A percentile compares a stretch with the other conserved stretches of the same genome.
These are phyloP conservation scores for Siderastrea siderea DNA, from an alignment of 92 coral and sea anemone genomes.

Conservation along the genomic window DNA sequence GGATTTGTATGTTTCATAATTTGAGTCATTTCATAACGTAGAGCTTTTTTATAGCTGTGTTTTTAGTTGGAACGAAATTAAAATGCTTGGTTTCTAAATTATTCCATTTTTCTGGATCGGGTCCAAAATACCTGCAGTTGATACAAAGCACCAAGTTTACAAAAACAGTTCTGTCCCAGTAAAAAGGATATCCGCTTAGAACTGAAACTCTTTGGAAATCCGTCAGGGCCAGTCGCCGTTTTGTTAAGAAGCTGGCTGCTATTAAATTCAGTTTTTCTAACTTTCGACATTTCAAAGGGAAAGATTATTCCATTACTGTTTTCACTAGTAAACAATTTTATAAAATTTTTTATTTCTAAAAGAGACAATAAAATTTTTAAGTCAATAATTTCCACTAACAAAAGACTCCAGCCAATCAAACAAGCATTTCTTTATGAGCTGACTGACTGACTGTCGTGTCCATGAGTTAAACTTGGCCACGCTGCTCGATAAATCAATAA, in stretches of 20 bases:
- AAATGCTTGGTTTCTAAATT: not conserved
- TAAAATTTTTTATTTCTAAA: too few relatives aligned
- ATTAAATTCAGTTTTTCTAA: too few relatives aligned
- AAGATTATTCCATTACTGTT: too few relatives aligned
- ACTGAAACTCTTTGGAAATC: not conserved
- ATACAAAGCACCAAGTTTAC: not conserved
- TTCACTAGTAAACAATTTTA: too few relatives aligned
- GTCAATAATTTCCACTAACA: too few relatives aligned
- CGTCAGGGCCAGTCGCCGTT: not conserved
- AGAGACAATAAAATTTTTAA: too few relatives aligned
- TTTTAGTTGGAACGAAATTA: not conserved
- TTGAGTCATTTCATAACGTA: not conserved
- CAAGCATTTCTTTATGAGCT: too few relatives aligned
- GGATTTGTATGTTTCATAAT: not conserved
- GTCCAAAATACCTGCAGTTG: constrained; percentile 36
- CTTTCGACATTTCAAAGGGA: too few relatives aligned
- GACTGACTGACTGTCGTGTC: too few relatives aligned
- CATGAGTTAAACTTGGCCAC: too few relatives aligned
- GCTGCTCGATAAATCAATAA: too few relatives aligned
- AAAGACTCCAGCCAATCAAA: too few relatives aligned
- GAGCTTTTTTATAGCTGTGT: not conserved
- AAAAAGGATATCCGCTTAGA: not conserved
- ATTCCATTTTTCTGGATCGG: not conserved
- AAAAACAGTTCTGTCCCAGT: not conserved
- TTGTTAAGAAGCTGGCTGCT: not conserved